Percentiles rank a stretch among this genome's conserved stretches.
These are phyloP conservation scores for Vireo altiloquus DNA, from an alignment of 2,113 vertebrate species.

Conservation along the genomic window DNA sequence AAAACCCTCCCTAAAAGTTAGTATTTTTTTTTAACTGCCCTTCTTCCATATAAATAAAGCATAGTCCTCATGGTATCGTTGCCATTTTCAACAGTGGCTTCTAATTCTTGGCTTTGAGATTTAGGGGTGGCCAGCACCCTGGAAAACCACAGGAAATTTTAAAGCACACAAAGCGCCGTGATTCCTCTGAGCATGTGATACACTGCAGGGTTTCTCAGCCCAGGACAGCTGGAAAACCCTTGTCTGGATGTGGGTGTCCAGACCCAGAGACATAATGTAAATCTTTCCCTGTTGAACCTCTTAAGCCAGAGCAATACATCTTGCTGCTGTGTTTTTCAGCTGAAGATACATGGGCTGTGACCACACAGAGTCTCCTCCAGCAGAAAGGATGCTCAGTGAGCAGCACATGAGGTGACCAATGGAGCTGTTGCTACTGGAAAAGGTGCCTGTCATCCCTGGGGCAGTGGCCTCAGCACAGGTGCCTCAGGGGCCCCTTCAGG, in stretches of 20 bases:
- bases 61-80: neutral
- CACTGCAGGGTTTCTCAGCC: neutral
- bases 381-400: neutral
- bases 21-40: neutral
- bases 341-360: neutral
- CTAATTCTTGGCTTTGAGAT: neutral
- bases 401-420: fast-evolving
- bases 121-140: too few relatives aligned
- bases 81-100: neutral
- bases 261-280: neutral
- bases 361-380: neutral
- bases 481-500: neutral
- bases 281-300: neutral
- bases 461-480: fast-evolving
- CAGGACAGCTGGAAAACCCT: neutral
- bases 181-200: neutral
- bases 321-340: neutral
- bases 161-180: neutral
- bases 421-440: neutral
- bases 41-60: neutral
- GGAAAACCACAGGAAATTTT: neutral
- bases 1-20: neutral
- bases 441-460: neutral
- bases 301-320: neutral
- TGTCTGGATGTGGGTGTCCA: neutral